Percentiles rank a stretch among this genome's conserved stretches.
phyloP scores from a whole-genome alignment of 2,888 invertebrate species.

The Drosophila paranaensis region DNA sequence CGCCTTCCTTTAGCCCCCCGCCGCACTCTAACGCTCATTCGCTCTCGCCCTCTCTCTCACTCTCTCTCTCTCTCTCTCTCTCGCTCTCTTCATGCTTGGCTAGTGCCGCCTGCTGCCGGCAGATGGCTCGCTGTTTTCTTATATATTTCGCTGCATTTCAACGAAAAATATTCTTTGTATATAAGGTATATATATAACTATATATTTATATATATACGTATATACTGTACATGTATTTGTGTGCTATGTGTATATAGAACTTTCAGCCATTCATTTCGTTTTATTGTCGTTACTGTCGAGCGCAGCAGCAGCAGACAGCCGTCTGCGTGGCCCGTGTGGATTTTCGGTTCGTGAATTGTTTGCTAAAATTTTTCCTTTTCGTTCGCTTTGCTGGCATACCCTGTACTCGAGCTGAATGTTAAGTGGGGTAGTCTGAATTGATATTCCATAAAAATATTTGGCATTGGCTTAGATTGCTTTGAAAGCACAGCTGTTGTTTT shows the following conservation, averaged over 20 bases:
- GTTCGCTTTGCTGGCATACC: conserved; percentile 13
- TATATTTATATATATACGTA: not conserved
- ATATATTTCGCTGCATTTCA: conserved; percentile 49
- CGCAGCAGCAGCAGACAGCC: conserved; percentile 60
- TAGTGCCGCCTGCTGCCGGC: conserved; percentile 37
- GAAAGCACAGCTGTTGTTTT: not conserved
- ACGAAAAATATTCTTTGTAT: conserved; percentile 43
- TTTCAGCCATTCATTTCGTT: conserved; percentile 74
- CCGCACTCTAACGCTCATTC: conserved; percentile 1
- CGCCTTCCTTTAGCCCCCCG: not conserved
- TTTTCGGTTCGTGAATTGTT: conserved; percentile 64
- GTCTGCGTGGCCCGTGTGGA: conserved; percentile 54
- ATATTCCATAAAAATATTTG: not conserved
- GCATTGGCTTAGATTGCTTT: not conserved
- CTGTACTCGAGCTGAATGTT: not conserved
- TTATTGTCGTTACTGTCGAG: conserved; percentile 71
- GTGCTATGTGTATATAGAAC: conserved; percentile 30
- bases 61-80: conserved; percentile 5
- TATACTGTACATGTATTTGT: conserved; percentile 20
- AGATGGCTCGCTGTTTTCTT: conserved; percentile 29
- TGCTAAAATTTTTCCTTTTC: conserved; percentile 38
- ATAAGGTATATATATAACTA: conserved; percentile 5
- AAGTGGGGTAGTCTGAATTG: not conserved
- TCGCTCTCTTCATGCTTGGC: conserved; percentile 17
- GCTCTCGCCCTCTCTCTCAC: not conserved